Percentiles rank a stretch among this genome's conserved stretches.
Conservation (phyloP, 1,140 invertebrate species). For the Diplogasteroides magnus region DNA sequence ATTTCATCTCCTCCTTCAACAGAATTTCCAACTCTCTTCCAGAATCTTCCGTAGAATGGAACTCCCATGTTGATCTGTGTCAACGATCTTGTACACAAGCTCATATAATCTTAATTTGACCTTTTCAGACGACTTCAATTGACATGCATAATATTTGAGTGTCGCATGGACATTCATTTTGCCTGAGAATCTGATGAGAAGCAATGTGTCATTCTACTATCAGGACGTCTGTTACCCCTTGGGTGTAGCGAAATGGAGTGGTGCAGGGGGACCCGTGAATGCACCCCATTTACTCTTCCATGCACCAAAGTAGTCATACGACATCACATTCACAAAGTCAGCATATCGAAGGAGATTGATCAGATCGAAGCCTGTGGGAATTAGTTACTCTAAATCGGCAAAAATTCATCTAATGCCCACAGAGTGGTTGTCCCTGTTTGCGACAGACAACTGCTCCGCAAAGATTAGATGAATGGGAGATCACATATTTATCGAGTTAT, state of each 20-base stretch:
- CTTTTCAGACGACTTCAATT: constrained; percentile 39
- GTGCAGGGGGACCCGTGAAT: constrained; percentile 48
- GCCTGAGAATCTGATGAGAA: constrained; percentile 36
- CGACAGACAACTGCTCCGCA: no score
- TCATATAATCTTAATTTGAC: constrained; percentile 18
- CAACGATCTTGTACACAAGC: not conserved
- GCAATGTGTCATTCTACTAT: not conserved
- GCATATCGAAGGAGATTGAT: constrained; percentile 37
- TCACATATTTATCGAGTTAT: constrained; percentile 3
- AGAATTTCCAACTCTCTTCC: constrained; percentile 51
- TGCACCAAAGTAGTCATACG: constrained; percentile 48
- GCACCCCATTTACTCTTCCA: constrained; percentile 48
- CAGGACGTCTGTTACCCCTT: constrained; percentile 25
- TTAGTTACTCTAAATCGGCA: no score
- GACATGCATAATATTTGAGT: constrained; percentile 51
- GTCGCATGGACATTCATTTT: constrained; percentile 55
- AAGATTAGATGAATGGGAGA: no score
- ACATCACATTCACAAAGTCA: constrained; percentile 53
- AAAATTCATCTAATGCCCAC: no score
- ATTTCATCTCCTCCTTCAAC: constrained; percentile 45
- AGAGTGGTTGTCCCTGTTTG: no score
- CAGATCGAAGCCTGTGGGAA: constrained; percentile 33
- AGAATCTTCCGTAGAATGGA: constrained; percentile 53
- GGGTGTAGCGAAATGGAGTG: constrained; percentile 48
- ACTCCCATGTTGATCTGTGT: constrained; percentile 47